These are phyloP conservation scores for Tychaedon coryphoeus DNA, from an alignment of 2,113 vertebrate genomes.

Conservation along the genomic window DNA sequence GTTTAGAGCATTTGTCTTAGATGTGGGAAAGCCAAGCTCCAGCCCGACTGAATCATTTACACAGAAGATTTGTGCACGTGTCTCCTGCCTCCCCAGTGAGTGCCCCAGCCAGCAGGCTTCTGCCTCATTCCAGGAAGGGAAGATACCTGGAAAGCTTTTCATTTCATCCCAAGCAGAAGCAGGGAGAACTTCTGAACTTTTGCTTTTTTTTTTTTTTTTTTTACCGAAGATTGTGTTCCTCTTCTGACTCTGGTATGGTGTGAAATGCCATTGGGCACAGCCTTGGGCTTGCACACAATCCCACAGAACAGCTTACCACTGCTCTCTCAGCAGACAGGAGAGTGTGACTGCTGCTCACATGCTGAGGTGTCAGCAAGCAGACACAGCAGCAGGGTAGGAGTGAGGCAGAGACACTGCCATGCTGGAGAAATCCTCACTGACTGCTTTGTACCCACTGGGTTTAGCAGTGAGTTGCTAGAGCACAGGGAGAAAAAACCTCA, in stretches of 20 bases:
- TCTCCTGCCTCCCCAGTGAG: rapidly evolving
- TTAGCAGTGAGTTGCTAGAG: background rate
- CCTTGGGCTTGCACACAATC: background rate
- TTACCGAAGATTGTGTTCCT: background rate
- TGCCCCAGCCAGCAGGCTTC: background rate
- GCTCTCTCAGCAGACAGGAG: background rate
- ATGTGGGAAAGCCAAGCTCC: slow-evolving; percentile 29
- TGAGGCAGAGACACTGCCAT: rapidly evolving
- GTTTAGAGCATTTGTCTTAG: background rate
- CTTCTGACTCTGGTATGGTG: background rate
- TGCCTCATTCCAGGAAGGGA: background rate
- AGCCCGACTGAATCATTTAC: background rate
- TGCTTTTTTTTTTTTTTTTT: background rate
- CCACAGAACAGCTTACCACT: background rate
- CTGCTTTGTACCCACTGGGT: background rate
- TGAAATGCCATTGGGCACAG: background rate
- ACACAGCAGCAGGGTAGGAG: background rate
- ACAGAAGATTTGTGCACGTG: background rate
- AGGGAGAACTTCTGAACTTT: background rate
- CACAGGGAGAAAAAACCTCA: background rate
- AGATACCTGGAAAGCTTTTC: background rate
- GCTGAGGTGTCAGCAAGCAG: background rate
- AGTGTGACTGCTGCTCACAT: rapidly evolving
- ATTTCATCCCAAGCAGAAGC: background rate
- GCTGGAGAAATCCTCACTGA: background rate